Base-by-base conservation (phyloP, 2,797 vertebrate genomes). In the Gymnothorax reevesii region DNA sequence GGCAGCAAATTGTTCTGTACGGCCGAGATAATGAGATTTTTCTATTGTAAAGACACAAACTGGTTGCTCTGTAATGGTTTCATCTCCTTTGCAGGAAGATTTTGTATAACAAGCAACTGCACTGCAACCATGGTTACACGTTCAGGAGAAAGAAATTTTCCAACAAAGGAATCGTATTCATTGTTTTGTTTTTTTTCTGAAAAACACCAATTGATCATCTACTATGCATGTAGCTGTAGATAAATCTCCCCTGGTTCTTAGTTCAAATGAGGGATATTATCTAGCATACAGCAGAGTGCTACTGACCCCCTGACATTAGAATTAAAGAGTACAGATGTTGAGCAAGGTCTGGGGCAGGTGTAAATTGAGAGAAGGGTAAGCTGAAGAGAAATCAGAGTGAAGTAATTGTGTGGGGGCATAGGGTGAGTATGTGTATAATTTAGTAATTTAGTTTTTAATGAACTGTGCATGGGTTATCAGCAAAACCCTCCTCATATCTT, bases 91-190 rank as follows among this genome's bases (percentile, higher is more conserved):
- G 55, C 17, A 22, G 77, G n/a, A 55, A 22, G 52, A 80, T 80
- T 54, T 52, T 80, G 22, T 80, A 20, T 80, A 54, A 80, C 77
- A 80, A 80, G 77, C 77, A 80, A 33, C 73, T 77, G 49, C n/a
- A 80, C 49, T 10, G 77, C 77, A 80, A 55, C 77, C 77, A 80
- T 80, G 77, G 77, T 80, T 80, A 80, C 77, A 55, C 77, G 55
- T 80, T 80, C 77, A 54, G 77, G 13, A 80, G 77, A 54, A 55
- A 54, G 77, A 80, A 0, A 22, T 55, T 80, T 80, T 20, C 77
- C 20, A 20, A 80, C 49, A 80, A 80, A 80, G 77, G 77, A 80
- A 80, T 22, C 54, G 77, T 80, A 17, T 49, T 77, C 64, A 49
- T 49, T 33, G 73, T 20, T 49, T 77, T 77, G 42, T 13, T 49